These are phyloP conservation scores for Mayetiola destructor DNA, from an alignment of 2,888 invertebrate genomes.

Conservation along the genomic window DNA sequence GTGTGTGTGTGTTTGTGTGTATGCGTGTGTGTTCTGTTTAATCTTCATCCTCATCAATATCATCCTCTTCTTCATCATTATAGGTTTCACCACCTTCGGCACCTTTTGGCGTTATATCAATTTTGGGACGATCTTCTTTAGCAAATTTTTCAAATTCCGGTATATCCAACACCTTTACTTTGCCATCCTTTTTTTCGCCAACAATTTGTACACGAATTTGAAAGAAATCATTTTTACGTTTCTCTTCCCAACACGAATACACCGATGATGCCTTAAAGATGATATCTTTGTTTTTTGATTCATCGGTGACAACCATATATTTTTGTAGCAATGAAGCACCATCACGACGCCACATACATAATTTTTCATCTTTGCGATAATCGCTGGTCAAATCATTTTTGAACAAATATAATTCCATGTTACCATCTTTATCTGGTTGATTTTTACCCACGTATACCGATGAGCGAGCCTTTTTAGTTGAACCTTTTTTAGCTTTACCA, in stretches of 20 bases:
- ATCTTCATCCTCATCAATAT: too few species aligned
- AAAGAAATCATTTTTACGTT: constrained; percentile 30
- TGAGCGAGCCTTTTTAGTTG: neutral
- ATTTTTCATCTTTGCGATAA: constrained; percentile 27
- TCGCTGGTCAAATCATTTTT: constrained; percentile 30
- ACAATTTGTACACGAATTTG: constrained; percentile 29
- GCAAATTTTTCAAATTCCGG: constrained; percentile 17
- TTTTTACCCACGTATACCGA: constrained; percentile 15
- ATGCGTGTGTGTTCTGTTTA: too few species aligned
- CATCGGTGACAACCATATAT: constrained; percentile 29
- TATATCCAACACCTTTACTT: constrained; percentile 26
- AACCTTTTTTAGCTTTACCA: neutral
- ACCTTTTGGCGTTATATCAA: constrained; percentile 2
- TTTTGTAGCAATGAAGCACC: constrained; percentile 32
- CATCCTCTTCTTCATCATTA: neutral
- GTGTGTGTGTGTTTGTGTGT: too few species aligned
- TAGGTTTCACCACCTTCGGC: constrained; percentile 1
- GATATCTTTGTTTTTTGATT: constrained; percentile 25
- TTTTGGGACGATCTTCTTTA: constrained; percentile 14
- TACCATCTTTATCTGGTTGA: constrained; percentile 20
- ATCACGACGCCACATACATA: constrained; percentile 34
- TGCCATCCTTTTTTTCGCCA: constrained; percentile 22
- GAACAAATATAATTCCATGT: constrained; percentile 27
- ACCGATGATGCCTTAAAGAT: constrained; percentile 34
- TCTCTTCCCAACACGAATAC: constrained; percentile 36